phyloP scores from a whole-genome alignment of 2,797 vertebrate genomes.

The Hapalemur alaotrensis region DNA sequence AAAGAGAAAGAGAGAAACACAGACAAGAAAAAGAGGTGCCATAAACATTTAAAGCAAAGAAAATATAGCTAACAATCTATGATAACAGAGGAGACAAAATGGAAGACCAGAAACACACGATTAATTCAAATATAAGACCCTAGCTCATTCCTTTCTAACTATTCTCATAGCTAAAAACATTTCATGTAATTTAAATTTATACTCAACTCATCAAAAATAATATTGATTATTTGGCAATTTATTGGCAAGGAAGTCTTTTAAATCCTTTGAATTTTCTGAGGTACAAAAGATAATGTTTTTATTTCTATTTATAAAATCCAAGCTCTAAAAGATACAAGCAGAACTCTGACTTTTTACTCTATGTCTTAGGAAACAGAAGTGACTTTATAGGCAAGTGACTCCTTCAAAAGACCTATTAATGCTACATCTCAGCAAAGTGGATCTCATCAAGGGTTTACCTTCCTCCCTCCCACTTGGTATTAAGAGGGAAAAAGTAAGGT shows the following conservation, averaged over 20 bases:
- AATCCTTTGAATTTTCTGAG: neutral
- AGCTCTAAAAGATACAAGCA: neutral
- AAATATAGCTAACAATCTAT: neutral
- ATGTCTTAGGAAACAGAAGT: neutral
- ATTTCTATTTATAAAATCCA: neutral
- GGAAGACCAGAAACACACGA: neutral
- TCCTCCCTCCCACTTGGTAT: neutral
- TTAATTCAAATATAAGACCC: neutral
- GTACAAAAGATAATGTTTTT: neutral
- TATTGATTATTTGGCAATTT: neutral
- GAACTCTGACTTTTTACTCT: neutral
- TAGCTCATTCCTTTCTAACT: neutral
- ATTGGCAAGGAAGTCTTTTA: neutral
- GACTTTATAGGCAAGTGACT: neutral
- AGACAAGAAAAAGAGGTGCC: neutral
- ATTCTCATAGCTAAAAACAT: neutral
- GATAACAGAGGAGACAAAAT: neutral
- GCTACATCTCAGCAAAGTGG: neutral
- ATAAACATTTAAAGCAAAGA: neutral
- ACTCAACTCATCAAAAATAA: neutral
- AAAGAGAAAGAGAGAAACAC: accelerated
- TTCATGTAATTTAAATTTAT: neutral
- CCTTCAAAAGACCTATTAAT: neutral
- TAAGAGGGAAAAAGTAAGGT: neutral
- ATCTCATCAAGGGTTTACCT: neutral